Evolutionary conservation across 2,797 vertebrate genomes (phyloP), one percentile per base, ranked within the genome.

Genomic region (Sebastes taczanowskii): DNA sequence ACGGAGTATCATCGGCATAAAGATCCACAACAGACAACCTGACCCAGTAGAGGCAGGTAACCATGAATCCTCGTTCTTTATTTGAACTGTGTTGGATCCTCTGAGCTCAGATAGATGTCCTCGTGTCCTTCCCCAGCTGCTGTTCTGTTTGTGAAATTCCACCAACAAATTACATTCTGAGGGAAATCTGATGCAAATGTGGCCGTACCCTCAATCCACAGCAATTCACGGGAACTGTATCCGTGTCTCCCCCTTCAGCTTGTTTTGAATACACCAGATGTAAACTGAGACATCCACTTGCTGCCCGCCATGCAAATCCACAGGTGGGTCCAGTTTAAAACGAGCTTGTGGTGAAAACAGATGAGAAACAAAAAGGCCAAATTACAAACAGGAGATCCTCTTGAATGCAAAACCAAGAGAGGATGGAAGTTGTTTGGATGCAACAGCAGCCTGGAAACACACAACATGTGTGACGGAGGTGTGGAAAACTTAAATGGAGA

Each of bases 281-380:
- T 84, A 85, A 80, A 75, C 53, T 77, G 7, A 67, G 70, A 71
- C 80, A 38, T 73, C 63, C n/a, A 2, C 58, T 73, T 32, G 6
- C 81, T 72, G 77, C 69, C 70, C 55, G 4, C 73, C 84, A 85
- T 88, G 88, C 87, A 78, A 79, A 90, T 84, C 73, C 82, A 82
- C 88, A 90, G 87, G 87, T 90, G 90, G 83, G 82, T 80, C 77
- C 83, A 32, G 75, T 91, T 91, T 87, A 58, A 38, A 74, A 42
- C 11, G 53, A 83, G 76, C 64, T 60, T 77, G 82, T 74, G 86
- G 87, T 85, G 56, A 82, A 78, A 34, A 38, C 27, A n/a, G 53
- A 46, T 5, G 60, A 86, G 85, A 75, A 79, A 87, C 38, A 80
- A 85, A 75, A 69, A 82, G 71, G 18, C 68, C 71, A 82, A 81